Evolutionary conservation across 2,888 invertebrate genomes (phyloP), one percentile per base, ranked within the genome.

Genomic region (Machimus rusticus): DNA sequence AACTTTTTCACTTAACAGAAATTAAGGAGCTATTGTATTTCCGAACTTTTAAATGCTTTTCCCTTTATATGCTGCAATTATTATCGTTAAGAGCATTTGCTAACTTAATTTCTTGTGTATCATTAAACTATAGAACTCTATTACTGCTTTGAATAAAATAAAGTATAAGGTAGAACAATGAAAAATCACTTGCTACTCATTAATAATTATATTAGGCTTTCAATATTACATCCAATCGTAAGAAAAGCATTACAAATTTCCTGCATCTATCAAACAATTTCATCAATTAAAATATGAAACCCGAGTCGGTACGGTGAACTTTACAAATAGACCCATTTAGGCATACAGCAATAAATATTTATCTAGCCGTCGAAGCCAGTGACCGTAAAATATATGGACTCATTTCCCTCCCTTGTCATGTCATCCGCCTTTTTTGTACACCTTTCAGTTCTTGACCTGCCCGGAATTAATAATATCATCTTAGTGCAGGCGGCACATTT

Each of bases 331-430:
- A 0, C 19, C 78, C 43, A 78, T 43, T 78, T 78, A 78, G 8
- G 78, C 79, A 79, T 1, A 3, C 31, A 19, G 51, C 79, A 79
- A 51, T 79, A 79, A 51, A 79, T 79, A 79, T 79, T 55, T 79
- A 51, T 51, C 46, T 79, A 51, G 43, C 16, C 16, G n/a, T 51
- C 79, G 43, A 9, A 79, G 23, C 28, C 79, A 79, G 28, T 79
- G 79, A 79, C 51, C 79, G 31, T 79, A 79, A 79, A 78, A 51
- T 79, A 79, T 79, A 79, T 79, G 46, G 28, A 34, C 12, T 9
- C 51, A 28, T 16, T 46, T 79, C 78, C 19, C 79, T 51, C 46
- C 19, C 79, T 51, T 28, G 51, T 31, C 79, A 19, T 43, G 78
- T 55, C n/a, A 9, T 51, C 51, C 51, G 51, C 51, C 51, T 79